Evolutionary conservation across 2,797 vertebrate species (phyloP), one percentile per base, ranked within the genome.

Genomic region (Spondyliosoma cantharus): DNA sequence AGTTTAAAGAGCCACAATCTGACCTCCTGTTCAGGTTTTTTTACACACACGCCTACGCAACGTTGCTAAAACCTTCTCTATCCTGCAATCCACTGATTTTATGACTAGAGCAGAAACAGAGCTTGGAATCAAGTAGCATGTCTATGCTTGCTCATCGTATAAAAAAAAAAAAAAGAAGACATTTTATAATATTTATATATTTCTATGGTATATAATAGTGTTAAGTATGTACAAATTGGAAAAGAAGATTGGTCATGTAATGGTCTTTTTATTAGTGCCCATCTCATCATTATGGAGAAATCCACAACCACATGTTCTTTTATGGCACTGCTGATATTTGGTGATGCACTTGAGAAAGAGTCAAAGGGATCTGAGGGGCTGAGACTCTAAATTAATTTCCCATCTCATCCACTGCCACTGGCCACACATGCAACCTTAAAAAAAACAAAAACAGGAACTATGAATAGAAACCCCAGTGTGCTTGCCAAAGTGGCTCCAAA

Each of bases 181-280:
- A 85, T 93, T 91, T 92, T 92, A 88, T 91, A 93, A 93, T 95
- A 94, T 95, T 95, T 95, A 93, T 95, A 95, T 94, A 95, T 95
- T 95, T 96, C 93, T 94, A 95, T 91, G 87, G 89, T 91, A 89
- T 92, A 91, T 91, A 91, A 93, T 91, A 82, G 87, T 93, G 90
- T 93, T 88, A 87, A 82, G 86, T 94, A 90, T 94, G 90, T 92
- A 93, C 85, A 89, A 86, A 82, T 74, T 88, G 81, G 78, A 85
- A 37, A 80, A 70, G 29, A 67, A 69, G 76, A 87, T 67, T 84
- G 86, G 83, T 86, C 74, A 76, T 74, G 69, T 76, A 67, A 82
- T 83, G 67, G 69, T 90, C 64, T 83, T 84, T 86, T 84, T 60
- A 66, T 81, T 78, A 61, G 74, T 83, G 81, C 83, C 75, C 80